Base-by-base conservation (phyloP, 2,113 vertebrate genomes). In the Bambusicola thoracicus region DNA sequence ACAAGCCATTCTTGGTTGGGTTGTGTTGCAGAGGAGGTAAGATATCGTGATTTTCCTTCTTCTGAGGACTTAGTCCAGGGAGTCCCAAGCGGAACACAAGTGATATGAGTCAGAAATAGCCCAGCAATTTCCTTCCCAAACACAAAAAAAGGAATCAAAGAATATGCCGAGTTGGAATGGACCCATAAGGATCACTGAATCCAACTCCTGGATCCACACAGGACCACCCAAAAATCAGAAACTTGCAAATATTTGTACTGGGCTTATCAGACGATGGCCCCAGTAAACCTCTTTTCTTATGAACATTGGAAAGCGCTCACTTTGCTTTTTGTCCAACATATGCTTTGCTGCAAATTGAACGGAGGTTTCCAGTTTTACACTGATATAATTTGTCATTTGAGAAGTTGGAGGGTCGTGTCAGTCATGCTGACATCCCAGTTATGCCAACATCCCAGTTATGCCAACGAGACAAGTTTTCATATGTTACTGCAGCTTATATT, bases 381-480 rank as follows among this genome's bases (percentile, higher is more conserved):
- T 32, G 90, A 49, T 32, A 29, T 5, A 36, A 48, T 53, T 6
- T 27, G n/a, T 22, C 6, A 2, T 56, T 91, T 51, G 30, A 17
- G 18, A 36, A 36, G 29, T 17, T 15, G 19, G 81, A 68, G 38
- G 81, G 62, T 74, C 89, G 53, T 79, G 44, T 18, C 67, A 66
- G 43, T n/a, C 46, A 5, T 0, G 2, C 18, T n/a, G 58, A 8
- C 18, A 18, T 56, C 74, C 75, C n/a, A 21, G 0, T 58, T 73
- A 11, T 11, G 32, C 63, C 67, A 74, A 30, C 2, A n/a, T n/a
- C n/a, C n/a, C n/a, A n/a, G n/a, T 58, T 73, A 11, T 11, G 32
- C 63, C 67, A 74, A 30, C 2, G 25, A 76, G 67, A 27, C 72
- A 73, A 84, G 49, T 38, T 85, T 89, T 94, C 80, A 15, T 62